Evolutionary conservation across 2,888 invertebrate species (phyloP).

Genomic region (Campoplex capitator): DNA sequence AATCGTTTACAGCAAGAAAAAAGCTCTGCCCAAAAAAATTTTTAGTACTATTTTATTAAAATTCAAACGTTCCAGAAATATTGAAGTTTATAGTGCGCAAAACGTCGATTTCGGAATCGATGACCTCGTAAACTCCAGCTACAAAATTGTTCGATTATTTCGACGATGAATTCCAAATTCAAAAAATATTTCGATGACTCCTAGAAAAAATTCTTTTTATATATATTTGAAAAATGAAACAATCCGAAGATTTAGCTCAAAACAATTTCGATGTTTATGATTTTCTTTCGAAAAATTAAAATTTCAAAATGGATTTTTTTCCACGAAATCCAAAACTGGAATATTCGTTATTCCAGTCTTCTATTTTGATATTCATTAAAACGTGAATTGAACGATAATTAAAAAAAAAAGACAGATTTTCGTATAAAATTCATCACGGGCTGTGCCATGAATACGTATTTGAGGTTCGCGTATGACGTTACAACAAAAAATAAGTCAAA

Average conservation of each 20-base stretch:
- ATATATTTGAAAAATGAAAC: not conserved
- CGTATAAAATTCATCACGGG: conserved; percentile 36
- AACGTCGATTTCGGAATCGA: not conserved
- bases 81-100: not conserved
- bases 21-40: not conserved
- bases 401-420: conserved; percentile 1
- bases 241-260: not conserved
- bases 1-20: not conserved
- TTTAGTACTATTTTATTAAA: not conserved
- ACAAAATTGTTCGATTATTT: not conserved
- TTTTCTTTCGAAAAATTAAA: not conserved
- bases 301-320: not conserved
- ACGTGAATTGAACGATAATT: conserved; percentile 1
- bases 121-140: not conserved
- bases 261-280: not conserved
- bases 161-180: not conserved
- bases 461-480: conserved; percentile 56
- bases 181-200: not conserved
- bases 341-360: not conserved
- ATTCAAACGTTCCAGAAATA: not conserved
- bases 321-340: not conserved
- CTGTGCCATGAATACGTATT: conserved; percentile 69
- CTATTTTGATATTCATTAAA: conserved; percentile 28
- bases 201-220: not conserved
- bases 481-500: conserved; percentile 8